Evolutionary conservation across 2,888 invertebrate genomes (phyloP).

Genomic region (Microctonus brassicae): DNA sequence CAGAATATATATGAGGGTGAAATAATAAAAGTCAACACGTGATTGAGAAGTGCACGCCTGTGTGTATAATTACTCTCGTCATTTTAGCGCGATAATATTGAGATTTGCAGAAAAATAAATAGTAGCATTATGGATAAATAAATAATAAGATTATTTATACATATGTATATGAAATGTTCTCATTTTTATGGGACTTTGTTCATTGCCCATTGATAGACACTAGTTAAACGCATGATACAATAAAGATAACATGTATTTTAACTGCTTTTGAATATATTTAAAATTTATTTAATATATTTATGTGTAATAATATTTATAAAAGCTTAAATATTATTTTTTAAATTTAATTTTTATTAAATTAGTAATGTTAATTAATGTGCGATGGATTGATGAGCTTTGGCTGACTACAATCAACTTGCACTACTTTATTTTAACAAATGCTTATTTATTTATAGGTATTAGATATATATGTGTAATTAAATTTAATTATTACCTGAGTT

Average conservation of each 20-base stretch:
- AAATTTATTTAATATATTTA: no score
- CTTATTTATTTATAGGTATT: no score
- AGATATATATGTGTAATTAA: no score
- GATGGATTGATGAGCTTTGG: background rate
- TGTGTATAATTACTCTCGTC: background rate
- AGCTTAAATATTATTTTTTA: no score
- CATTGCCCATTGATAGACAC: background rate
- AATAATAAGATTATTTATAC: background rate
- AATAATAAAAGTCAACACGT: background rate
- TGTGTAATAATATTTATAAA: no score
- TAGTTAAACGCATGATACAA: background rate
- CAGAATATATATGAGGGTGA: background rate
- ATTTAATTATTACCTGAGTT: no score
- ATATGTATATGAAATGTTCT: background rate
- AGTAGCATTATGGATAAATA: background rate
- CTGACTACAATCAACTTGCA: background rate
- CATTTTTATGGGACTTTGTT: background rate
- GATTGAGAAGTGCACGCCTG: no score
- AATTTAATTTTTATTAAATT: background rate
- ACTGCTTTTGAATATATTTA: no score
- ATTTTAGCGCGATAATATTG: background rate
- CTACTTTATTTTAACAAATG: conserved; percentile 7
- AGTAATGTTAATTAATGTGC: background rate
- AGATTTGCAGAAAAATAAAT: background rate
- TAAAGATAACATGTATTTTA: background rate